phyloP scores from a whole-genome alignment of 2,113 vertebrate genomes.

The Eulemur rufifrons region DNA sequence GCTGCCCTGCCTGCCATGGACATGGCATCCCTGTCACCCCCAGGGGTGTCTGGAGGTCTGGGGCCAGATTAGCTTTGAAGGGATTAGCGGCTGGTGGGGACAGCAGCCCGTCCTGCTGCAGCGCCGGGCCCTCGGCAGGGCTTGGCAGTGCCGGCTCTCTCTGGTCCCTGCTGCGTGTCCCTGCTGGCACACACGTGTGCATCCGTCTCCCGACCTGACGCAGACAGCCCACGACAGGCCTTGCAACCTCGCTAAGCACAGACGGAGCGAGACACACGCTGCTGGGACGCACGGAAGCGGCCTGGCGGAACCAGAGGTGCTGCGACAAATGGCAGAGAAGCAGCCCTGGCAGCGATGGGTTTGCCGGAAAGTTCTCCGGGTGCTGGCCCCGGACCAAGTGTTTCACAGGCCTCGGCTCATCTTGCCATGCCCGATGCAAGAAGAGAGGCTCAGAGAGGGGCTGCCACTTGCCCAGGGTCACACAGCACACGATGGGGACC shows the following conservation, averaged over 20 bases:
- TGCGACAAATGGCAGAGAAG: fast-evolving
- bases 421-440: background rate
- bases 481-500: fast-evolving
- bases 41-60: background rate
- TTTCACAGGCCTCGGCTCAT: background rate
- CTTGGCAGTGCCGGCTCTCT: fast-evolving
- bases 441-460: background rate
- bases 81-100: background rate
- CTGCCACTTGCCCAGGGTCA: background rate
- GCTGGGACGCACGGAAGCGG: background rate
- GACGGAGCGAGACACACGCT: fast-evolving
- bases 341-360: fast-evolving
- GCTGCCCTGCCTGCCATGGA: background rate
- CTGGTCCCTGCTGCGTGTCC: background rate
- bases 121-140: background rate
- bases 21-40: background rate
- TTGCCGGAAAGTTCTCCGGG: no score
- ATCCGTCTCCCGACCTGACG: fast-evolving
- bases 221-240: fast-evolving
- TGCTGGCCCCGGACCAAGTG: background rate
- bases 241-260: background rate
- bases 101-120: fast-evolving
- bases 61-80: background rate
- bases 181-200: no score
- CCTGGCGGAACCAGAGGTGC: fast-evolving